Percentiles rank a stretch among this genome's conserved stretches.
Conservation (phyloP, 1,140 invertebrate species). For the Drosophila pruinosa region DNA sequence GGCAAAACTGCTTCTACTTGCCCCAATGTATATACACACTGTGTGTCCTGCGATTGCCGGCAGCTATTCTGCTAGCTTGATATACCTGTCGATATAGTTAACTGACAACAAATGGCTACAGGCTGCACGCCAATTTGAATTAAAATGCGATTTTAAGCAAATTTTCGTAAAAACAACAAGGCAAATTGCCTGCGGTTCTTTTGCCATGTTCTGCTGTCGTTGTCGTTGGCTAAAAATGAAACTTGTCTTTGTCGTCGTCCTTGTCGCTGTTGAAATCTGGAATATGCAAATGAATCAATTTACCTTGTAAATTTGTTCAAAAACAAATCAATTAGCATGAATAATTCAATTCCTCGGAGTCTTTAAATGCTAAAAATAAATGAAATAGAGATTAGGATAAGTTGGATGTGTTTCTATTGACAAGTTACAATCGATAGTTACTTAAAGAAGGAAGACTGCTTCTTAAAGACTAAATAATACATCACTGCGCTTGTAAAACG, state of each 20-base stretch:
- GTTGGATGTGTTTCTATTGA: no score
- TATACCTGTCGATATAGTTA: constrained; percentile 13
- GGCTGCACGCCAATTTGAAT: constrained; percentile 5
- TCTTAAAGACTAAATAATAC: no score
- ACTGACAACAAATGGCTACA: constrained; percentile 1
- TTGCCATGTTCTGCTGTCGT: neutral
- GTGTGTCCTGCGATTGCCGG: constrained; percentile 10
- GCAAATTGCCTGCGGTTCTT: neutral
- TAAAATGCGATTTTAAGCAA: neutral
- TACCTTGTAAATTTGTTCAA: constrained; percentile 9
- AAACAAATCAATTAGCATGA: constrained; percentile 8
- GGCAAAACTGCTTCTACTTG: neutral
- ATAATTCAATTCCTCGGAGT: neutral
- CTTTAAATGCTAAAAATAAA: neutral
- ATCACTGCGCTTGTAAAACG: no score
- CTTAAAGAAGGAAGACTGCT: no score
- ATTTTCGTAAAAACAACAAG: neutral
- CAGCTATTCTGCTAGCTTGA: constrained; percentile 20
- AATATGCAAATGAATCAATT: constrained; percentile 30
- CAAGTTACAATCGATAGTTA: no score
- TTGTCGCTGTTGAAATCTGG: neutral
- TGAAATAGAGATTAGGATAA: no score
- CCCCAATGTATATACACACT: neutral
- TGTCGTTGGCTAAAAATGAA: neutral
- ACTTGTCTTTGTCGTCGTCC: neutral